Base-by-base conservation (phyloP, 2,888 invertebrate genomes). In the Tenodera sinensis region DNA sequence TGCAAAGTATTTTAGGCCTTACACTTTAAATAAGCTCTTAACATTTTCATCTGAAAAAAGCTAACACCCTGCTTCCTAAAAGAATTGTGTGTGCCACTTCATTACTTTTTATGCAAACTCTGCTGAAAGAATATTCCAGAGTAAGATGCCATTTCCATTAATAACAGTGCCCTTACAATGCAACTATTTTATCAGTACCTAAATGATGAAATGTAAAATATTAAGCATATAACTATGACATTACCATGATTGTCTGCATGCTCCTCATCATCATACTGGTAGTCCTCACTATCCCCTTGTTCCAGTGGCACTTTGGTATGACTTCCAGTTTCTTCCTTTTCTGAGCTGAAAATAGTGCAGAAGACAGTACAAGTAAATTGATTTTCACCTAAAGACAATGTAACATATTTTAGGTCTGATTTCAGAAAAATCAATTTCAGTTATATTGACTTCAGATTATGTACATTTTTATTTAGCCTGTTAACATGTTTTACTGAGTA, bases 251-350 rank as follows among this genome's bases (percentile, higher is more conserved):
- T 93, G n/a, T 93, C 93, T 89, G 93, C 93, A 91, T 94, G 94
- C 91, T 94, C 95, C 42, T 87, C 87, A 34, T 89, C 89, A 88
- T 95, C 94, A 91, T 94, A 94, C 83, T 92, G 93, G 88, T 94
- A 94, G 90, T 94, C 95, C 90, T 97, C 97, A 84, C 95, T 96
- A 91, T 95, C 96, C 34, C 93, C 93, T 28, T 93, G 93, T 88
- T 96, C 95, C 84, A 96, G 93, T 27, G 96, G 95, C 30, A 96
- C 95, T 92, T 96, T 96, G 82, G 95, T 95, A 92, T 96, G 96
- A 30, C 96, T 97, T 91, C 95, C 96, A 88, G 95, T 95, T 91
- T 96, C 97, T 91, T 96, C 97, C 92, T 96, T 96, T 91, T 95
- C 95, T 54, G 96, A 96, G 92, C 96, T 96, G 90, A 88, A 91